These are phyloP conservation scores for Pan troglodytes DNA, from an alignment of 2,113 vertebrate genomes.

Conservation along the genomic window NHGRI_mPanTro3-v2.1_pri NC_072420.2:39391001-39391500, in stretches of 20 bases:
- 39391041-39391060: accelerated
- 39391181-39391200: not conserved
- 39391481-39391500: too few relatives aligned
- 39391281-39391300: conserved; percentile 42
- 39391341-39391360: not conserved
- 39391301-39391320: conserved; percentile 47
- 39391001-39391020: accelerated
- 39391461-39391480: accelerated
- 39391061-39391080: not conserved
- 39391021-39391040: accelerated
- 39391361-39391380: not conserved
- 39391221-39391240: conserved; percentile 12
- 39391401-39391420: not conserved
- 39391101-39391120: not conserved
- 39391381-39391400: conserved; percentile 38
- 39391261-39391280: conserved; percentile 50
- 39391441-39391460: not conserved
- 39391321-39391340: conserved; percentile 33
- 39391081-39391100: not conserved
- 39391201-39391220: not conserved
- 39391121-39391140: not conserved
- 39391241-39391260: conserved; percentile 38
- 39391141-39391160: accelerated
- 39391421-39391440: not conserved
- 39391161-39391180: not conserved